These are phyloP conservation scores for Caenorhabditis tropicalis DNA, from an alignment of 1,140 invertebrate species.

Conservation along the genomic window DNA sequence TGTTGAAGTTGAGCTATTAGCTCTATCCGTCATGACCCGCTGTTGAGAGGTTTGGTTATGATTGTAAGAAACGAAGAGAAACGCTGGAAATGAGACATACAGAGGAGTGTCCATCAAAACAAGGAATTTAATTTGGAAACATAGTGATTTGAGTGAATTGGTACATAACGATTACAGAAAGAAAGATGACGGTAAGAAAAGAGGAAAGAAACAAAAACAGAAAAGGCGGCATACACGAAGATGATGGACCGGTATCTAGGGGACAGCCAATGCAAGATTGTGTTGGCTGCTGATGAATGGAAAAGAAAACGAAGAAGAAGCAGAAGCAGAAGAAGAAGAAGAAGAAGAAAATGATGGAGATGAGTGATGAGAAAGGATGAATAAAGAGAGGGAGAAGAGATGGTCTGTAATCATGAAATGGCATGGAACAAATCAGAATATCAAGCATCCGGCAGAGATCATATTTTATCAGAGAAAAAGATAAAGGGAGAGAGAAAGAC, in stretches of 20 bases:
- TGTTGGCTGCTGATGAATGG: constrained; percentile 31
- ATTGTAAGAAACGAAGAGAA: background rate
- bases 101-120: background rate
- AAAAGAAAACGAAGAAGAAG: constrained; percentile 23
- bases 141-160: constrained; percentile 9
- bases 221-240: constrained; percentile 11
- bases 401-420: constrained; percentile 7
- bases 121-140: background rate
- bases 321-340: background rate
- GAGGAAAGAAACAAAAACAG: constrained; percentile 38
- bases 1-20: constrained; percentile 16
- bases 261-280: background rate
- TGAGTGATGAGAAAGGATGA: constrained; percentile 11
- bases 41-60: background rate
- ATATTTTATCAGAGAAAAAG: background rate
- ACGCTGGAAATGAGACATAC: background rate
- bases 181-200: constrained; percentile 13
- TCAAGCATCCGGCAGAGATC: background rate
- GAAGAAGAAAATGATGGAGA: background rate
- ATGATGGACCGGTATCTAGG: constrained; percentile 32
- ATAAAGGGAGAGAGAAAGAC: background rate
- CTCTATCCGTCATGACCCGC: constrained; percentile 35
- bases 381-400: background rate
- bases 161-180: background rate
- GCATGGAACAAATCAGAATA: background rate